phyloP scores from a whole-genome alignment of 2,888 invertebrate genomes.

The Troides oblongomaculatus region DNA sequence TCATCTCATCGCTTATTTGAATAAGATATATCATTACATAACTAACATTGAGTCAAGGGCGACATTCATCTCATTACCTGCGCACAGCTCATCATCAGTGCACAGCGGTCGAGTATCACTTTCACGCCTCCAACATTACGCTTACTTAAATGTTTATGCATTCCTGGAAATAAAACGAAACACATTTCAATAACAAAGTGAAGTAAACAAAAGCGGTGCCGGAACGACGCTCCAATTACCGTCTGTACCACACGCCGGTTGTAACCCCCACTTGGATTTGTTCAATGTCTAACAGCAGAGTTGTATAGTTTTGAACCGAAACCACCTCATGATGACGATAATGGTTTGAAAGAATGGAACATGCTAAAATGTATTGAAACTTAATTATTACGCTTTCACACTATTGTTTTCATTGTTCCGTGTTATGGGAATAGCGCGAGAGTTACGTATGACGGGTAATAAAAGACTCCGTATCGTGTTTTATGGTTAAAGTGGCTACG shows the following conservation, averaged over 20 bases:
- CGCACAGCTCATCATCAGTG: neutral
- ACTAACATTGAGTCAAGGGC: neutral
- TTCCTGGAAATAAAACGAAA: conserved; percentile 46
- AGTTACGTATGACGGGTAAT: conserved; percentile 5
- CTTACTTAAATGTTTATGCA: conserved; percentile 41
- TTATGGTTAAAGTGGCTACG: neutral
- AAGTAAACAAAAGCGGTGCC: conserved; percentile 45
- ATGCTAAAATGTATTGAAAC: conserved; percentile 18
- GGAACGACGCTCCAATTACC: conserved; percentile 60
- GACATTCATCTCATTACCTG: neutral
- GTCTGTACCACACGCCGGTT: conserved; percentile 32
- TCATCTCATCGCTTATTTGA: no score
- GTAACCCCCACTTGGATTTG: conserved; percentile 32
- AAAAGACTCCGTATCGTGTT: conserved; percentile 12
- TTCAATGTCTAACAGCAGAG: conserved; percentile 20
- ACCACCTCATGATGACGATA: neutral
- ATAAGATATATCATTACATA: neutral
- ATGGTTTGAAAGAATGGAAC: neutral
- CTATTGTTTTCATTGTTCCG: conserved; percentile 22
- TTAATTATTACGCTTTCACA: conserved; percentile 20
- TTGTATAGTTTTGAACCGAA: conserved; percentile 1
- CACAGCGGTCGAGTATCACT: conserved; percentile 13
- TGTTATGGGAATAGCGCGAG: conserved; percentile 4
- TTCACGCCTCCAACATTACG: conserved; percentile 26
- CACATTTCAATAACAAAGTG: conserved; percentile 45